Conservation (phyloP, 1,140 invertebrate genomes). For the Eueides isabella region DNA sequence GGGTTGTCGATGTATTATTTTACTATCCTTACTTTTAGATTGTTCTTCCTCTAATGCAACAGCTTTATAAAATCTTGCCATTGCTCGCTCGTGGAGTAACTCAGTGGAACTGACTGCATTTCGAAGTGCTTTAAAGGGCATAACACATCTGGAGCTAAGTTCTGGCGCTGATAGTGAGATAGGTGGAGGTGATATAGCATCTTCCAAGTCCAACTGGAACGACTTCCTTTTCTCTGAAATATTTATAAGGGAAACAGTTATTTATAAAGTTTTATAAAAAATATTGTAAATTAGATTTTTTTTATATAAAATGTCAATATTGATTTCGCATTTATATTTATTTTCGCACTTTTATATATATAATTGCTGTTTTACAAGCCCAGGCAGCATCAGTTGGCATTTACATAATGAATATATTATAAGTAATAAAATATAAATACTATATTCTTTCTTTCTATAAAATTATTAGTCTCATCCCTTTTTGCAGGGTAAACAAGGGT, state of each 20-base stretch:
- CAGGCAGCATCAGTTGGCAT: too few relatives aligned
- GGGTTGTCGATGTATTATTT: conserved; percentile 45
- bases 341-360: too few relatives aligned
- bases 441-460: too few relatives aligned
- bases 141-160: conserved; percentile 81
- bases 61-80: conserved; percentile 90
- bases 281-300: not conserved
- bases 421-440: too few relatives aligned
- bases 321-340: not conserved
- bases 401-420: not conserved
- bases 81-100: conserved; percentile 89
- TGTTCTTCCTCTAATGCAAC: conserved; percentile 87
- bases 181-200: conserved; percentile 87
- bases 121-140: conserved; percentile 83
- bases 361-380: too few relatives aligned
- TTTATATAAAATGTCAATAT: not conserved
- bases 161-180: conserved; percentile 91
- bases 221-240: conserved; percentile 83
- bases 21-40: conserved; percentile 61
- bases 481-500: too few relatives aligned
- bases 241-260: not conserved
- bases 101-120: conserved; percentile 91
- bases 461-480: too few relatives aligned
- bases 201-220: conserved; percentile 84
- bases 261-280: not conserved